Base-by-base conservation (phyloP, 1,140 invertebrate genomes). In the Drosophila paulistorum region DNA sequence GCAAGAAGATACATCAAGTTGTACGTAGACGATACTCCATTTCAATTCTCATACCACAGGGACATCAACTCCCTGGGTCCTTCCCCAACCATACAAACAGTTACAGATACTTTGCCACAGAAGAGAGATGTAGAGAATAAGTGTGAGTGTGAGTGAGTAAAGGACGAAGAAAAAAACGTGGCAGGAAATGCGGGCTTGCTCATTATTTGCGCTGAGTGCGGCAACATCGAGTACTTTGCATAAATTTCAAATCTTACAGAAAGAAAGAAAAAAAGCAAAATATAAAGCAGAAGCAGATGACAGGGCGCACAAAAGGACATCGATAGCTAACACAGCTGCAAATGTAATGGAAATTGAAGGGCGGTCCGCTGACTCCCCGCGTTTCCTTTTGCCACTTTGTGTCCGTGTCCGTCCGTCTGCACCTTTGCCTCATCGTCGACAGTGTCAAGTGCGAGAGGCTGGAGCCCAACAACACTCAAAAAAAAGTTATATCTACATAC, bases 311-410 rank as follows among this genome's bases (percentile, higher is more conserved):
- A 87, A 87, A 87, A 89, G 77, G 84, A 89, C 84, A 89, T 89
- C 84, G 84, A 89, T 89, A 87, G 84, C 82, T 71, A 74, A 57
- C 59, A 57, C 75, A 68, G 78, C 83, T 80, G 84, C 80, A 84
- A 89, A 89, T 84, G 80, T 89, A 89, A 89, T 89, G 84, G 84
- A 89, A 89, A 89, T 89, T 89, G 84, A 89, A 89, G 80, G 80
- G 71, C 76, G 74, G 69, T 68, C 74, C 65, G 54, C 17, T 59
- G 59, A 60, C 41, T 48, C 33, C 13, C 20, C 33, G 14, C 60
- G 35, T 37, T 42, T 26, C 30, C 33, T 35, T 62, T 45, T 48
- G 57, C 45, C 41, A 58, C 57, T 71, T 57, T 73, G 57, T 57
- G 23, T 13, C 11, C 11, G 11, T 39, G 26, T 41, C 35, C 14